phyloP scores from a whole-genome alignment of 2,113 vertebrate genomes.

The Chaetodon auriga region DNA sequence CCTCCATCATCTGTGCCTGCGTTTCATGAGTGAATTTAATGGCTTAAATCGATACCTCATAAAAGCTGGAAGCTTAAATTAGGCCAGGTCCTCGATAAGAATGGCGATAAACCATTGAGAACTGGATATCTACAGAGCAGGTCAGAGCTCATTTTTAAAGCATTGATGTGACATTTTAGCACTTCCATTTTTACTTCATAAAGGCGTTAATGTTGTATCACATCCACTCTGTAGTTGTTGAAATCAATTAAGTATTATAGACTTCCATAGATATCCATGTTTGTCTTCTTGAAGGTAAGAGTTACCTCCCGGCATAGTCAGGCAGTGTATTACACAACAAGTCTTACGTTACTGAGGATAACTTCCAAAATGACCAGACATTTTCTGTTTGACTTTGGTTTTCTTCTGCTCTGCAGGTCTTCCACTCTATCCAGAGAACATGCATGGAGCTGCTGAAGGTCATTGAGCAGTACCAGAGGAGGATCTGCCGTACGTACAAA shows the following conservation, averaged over 20 bases:
- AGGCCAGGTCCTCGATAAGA: neutral
- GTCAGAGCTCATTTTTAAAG: conserved; percentile 8
- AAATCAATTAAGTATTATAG: neutral
- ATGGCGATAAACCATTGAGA: neutral
- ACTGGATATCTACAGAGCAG: neutral
- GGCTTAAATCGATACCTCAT: conserved; percentile 50
- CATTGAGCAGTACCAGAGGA: conserved; percentile 96
- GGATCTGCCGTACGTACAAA: conserved; percentile 92
- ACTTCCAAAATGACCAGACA: neutral
- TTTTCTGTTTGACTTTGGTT: neutral
- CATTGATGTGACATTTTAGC: neutral
- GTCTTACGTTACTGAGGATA: neutral
- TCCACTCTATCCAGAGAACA: conserved; percentile 97
- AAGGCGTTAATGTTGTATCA: neutral
- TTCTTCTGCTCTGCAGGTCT: conserved; percentile 84
- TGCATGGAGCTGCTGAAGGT: conserved; percentile 99
- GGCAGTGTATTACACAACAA: neutral
- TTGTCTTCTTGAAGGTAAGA: neutral
- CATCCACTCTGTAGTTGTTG: neutral
- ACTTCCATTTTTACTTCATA: neutral
- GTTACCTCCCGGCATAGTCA: neutral
- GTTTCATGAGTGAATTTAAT: conserved; percentile 27
- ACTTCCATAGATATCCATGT: neutral
- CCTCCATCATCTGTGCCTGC: conserved; percentile 29
- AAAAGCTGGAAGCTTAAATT: conserved; percentile 15